Conservation (phyloP, 1,140 invertebrate genomes). For the Danaus plexippus region DNA sequence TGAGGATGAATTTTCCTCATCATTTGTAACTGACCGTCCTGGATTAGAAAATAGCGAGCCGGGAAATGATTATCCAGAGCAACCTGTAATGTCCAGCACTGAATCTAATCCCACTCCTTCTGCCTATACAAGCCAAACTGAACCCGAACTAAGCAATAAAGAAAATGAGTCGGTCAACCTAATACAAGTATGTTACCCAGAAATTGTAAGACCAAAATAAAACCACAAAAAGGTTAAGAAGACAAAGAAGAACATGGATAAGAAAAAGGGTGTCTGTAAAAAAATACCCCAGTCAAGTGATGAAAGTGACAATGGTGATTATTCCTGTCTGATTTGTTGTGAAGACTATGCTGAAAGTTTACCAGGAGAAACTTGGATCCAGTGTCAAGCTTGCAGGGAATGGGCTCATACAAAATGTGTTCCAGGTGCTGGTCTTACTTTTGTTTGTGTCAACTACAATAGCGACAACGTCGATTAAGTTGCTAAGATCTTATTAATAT, state of each 20-base stretch:
- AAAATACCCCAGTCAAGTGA: too few species aligned
- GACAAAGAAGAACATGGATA: conserved; percentile 23
- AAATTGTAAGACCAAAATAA: conserved; percentile 25
- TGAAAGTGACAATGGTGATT: too few species aligned
- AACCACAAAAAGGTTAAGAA: conserved; percentile 26
- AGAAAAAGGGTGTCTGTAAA: background rate
- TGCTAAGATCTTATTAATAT: conserved; percentile 17
- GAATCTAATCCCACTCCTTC: conserved; percentile 21
- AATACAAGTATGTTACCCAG: too few species aligned
- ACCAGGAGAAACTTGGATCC: too few species aligned
- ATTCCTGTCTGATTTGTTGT: too few species aligned
- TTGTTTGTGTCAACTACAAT: conserved; percentile 11
- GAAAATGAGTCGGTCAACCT: conserved; percentile 20
- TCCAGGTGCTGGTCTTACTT: too few species aligned
- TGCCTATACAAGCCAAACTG: conserved; percentile 26
- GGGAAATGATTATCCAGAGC: conserved; percentile 16
- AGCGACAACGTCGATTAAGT: conserved; percentile 14
- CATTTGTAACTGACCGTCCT: conserved; percentile 30
- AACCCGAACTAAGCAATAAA: conserved; percentile 27
- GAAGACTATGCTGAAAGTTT: too few species aligned
- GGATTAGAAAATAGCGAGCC: conserved; percentile 13
- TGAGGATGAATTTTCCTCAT: conserved; percentile 31
- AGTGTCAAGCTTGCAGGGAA: conserved; percentile 4
- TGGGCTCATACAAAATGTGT: conserved; percentile 15
- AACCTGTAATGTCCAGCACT: conserved; percentile 15